A percentile compares a stretch with the other conserved stretches of the same genome.
phyloP scores from a whole-genome alignment of 2,888 invertebrate genomes.

The Clistopyga incitator region DNA sequence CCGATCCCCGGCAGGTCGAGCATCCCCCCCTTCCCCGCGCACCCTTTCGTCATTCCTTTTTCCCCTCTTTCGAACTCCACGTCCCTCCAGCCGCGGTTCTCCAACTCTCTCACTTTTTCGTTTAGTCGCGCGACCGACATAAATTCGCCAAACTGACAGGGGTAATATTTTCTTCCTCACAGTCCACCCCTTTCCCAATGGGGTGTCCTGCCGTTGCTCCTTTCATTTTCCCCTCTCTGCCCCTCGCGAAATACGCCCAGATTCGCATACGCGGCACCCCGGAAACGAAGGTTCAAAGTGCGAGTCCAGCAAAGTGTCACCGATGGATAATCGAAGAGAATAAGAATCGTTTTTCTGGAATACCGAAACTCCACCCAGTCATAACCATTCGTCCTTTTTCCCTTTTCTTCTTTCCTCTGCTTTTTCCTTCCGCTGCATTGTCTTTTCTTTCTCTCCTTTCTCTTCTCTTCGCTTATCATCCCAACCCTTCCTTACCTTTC shows the following conservation, averaged over 20 bases:
- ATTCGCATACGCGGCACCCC: neutral
- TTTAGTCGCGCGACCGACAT: slow-evolving; percentile 63
- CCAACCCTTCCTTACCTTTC: too few species aligned
- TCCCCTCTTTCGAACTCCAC: slow-evolving; percentile 42
- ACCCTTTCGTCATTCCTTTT: slow-evolving; percentile 16
- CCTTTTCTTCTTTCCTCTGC: neutral
- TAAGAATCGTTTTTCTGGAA: slow-evolving; percentile 55
- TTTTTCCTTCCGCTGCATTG: too few species aligned
- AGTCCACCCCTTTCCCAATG: slow-evolving; percentile 39
- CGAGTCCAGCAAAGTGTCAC: slow-evolving; percentile 66
- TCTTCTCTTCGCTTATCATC: too few species aligned
- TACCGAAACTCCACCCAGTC: slow-evolving; percentile 32
- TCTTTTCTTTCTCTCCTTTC: too few species aligned
- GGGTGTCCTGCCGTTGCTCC: slow-evolving; percentile 29
- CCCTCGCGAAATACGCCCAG: slow-evolving; percentile 53
- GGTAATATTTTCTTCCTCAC: slow-evolving; percentile 66
- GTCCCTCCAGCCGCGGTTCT: slow-evolving; percentile 49
- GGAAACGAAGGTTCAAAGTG: slow-evolving; percentile 61
- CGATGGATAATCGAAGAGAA: slow-evolving; percentile 65
- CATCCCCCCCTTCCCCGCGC: slow-evolving; percentile 25
- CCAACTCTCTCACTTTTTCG: slow-evolving; percentile 59
- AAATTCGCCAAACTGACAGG: slow-evolving; percentile 67
- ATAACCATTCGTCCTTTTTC: slow-evolving; percentile 44
- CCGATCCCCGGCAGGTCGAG: slow-evolving; percentile 56
- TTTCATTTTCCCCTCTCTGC: slow-evolving; percentile 54